These are phyloP conservation scores for Elegia similella DNA, from an alignment of 2,888 invertebrate genomes.

Conservation along the genomic window DNA sequence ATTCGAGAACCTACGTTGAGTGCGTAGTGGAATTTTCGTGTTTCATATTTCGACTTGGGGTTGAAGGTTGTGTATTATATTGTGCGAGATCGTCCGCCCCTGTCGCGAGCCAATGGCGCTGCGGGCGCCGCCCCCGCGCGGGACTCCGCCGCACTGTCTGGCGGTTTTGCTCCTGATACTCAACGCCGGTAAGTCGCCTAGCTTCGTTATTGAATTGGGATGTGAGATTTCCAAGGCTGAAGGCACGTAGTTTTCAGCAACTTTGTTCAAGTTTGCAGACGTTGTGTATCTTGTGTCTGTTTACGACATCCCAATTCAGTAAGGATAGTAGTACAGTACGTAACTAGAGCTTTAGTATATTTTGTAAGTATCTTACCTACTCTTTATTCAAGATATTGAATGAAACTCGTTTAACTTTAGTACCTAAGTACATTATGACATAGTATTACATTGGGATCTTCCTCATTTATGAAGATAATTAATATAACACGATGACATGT, in stretches of 20 bases:
- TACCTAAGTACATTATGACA: too few relatives aligned
- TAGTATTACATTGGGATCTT: too few relatives aligned
- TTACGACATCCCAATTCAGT: neutral
- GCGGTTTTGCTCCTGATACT: conserved; percentile 53
- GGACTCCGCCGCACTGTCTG: conserved; percentile 47
- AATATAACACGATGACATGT: too few relatives aligned
- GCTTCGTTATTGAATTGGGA: conserved; percentile 28
- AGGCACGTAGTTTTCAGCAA: neutral
- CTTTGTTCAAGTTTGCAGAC: too few relatives aligned
- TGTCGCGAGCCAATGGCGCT: conserved; percentile 69
- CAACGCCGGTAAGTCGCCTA: conserved; percentile 64
- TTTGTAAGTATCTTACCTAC: too few relatives aligned
- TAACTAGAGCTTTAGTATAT: too few relatives aligned
- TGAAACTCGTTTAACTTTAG: too few relatives aligned
- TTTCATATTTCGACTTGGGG: conserved; percentile 23
- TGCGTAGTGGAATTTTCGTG: conserved; percentile 37
- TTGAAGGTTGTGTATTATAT: conserved; percentile 57
- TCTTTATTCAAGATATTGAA: too few relatives aligned
- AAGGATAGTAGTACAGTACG: too few relatives aligned
- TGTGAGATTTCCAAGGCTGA: neutral
- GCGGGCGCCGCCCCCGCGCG: conserved; percentile 67
- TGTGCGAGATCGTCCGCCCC: conserved; percentile 50
- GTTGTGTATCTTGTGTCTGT: too few relatives aligned
- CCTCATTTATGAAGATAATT: too few relatives aligned
- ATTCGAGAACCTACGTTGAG: conserved; percentile 26